Evolutionary conservation across 2,888 invertebrate species (phyloP), one percentile per base, ranked within the genome.

Genomic region (Macrophya annulata): DNA sequence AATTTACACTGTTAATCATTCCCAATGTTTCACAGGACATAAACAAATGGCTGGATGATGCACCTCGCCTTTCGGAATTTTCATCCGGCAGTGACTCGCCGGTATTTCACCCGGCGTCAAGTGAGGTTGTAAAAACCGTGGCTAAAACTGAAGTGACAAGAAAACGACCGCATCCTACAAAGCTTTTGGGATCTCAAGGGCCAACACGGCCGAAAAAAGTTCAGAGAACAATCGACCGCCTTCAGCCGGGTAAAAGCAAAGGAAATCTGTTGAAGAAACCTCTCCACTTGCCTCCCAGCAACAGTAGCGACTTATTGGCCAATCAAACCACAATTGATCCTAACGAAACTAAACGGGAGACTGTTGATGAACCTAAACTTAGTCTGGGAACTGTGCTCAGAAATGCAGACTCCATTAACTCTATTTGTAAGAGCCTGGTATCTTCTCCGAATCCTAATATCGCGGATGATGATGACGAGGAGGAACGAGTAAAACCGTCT

Each of bases 181-280:
- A 93, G 87, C 89, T 92, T 45, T 91, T 93, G 51, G 92, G 92
- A 72, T 90, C 92, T 77, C 90, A 92, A 21, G 91, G 92, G 15
- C 90, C 93, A 40, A 88, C 88, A 25, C 90, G 93, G 88, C 91
- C 92, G 87, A 93, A 93, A 88, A 97, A 97, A 93, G 95, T 97
- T 86, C 97, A 97, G 92, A 95, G 97, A 87, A 97, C 97, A 0
- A 98, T 98, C 88, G 97, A 98, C 88, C 95, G 98, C 85, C 93
- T 98, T 82, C 98, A 98, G 90, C 97, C 97, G 0, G 98, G 98
- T 0, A 98, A 98, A 93, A 96, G 97, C 90, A 98, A 98, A 94
- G 98, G 98, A 0, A 98, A 98, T 94, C 94, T 98, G 31, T 94
- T 98, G 43, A 96, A 97, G 62, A 97, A 96, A 91, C 95, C 95